phyloP scores from a whole-genome alignment of 2,888 invertebrate genomes.

The Drosophila paranaensis region DNA sequence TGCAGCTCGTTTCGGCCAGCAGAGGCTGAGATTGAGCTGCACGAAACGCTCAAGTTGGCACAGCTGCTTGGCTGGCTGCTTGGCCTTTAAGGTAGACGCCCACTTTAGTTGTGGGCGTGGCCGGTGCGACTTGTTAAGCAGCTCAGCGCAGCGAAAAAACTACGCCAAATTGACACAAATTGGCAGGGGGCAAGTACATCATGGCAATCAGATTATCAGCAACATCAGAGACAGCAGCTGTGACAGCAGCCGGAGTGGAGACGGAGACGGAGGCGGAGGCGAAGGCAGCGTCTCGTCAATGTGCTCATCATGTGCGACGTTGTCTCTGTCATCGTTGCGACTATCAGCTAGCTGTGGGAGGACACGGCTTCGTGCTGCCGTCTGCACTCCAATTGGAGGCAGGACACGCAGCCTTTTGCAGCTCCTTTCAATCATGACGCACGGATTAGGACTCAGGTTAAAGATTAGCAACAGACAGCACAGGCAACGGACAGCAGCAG shows the following conservation, averaged over 20 bases:
- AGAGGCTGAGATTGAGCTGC: constrained; percentile 7
- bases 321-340: constrained; percentile 25
- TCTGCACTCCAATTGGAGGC: constrained; percentile 28
- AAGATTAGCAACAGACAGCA: constrained; percentile 67
- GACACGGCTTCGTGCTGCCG: constrained; percentile 11
- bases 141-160: constrained; percentile 37
- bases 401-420: constrained; percentile 61
- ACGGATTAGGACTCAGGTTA: constrained; percentile 76
- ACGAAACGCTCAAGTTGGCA: constrained; percentile 6
- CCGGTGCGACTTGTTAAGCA: constrained; percentile 26
- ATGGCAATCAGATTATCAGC: constrained; percentile 68
- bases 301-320: constrained; percentile 56
- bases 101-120: constrained; percentile 15
- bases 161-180: constrained; percentile 69
- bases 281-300: constrained; percentile 39
- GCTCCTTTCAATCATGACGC: constrained; percentile 78
- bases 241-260: not conserved
- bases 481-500: constrained; percentile 1
- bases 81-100: constrained; percentile 24
- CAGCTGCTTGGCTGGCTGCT: not conserved
- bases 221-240: constrained; percentile 7
- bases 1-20: constrained; percentile 11
- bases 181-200: constrained; percentile 68
- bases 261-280: constrained; percentile 9
- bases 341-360: constrained; percentile 21